Evolutionary conservation across 2,888 invertebrate genomes (phyloP).

Genomic region (Caenorhabditis sp.): DNA sequence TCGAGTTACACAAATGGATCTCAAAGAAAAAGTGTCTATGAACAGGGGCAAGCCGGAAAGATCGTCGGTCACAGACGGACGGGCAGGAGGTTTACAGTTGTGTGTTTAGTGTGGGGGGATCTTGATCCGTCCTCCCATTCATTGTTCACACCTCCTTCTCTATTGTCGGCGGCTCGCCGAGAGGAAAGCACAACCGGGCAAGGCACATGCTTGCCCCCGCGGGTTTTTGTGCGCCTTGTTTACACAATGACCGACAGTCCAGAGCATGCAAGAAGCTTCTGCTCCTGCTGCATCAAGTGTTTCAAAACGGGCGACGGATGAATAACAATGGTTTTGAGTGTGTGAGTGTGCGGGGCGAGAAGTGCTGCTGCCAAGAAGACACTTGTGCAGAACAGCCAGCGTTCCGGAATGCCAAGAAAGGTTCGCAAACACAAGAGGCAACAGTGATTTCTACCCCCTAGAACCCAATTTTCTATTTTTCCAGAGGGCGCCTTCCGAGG

Average conservation of each 20-base stretch:
- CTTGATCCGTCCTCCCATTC: too few relatives aligned
- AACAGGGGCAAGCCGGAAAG: conserved; percentile 53
- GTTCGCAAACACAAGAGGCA: too few relatives aligned
- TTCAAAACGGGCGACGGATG: conserved; percentile 40
- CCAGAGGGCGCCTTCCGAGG: conserved; percentile 77
- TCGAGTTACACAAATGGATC: conserved; percentile 15
- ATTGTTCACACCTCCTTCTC: too few relatives aligned
- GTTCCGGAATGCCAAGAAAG: conserved; percentile 19
- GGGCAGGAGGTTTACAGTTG: conserved; percentile 13
- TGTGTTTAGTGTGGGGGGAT: too few relatives aligned
- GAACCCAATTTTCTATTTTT: conserved; percentile 7
- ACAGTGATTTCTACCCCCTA: too few relatives aligned
- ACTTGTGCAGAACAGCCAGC: not conserved
- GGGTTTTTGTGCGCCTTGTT: conserved; percentile 19
- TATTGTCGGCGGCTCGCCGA: conserved; percentile 4
- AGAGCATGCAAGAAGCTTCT: conserved; percentile 40
- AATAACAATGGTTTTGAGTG: conserved; percentile 51
- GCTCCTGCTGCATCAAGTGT: conserved; percentile 42
- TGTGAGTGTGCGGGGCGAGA: conserved; percentile 11
- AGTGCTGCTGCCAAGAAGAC: conserved; percentile 20
- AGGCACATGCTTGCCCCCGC: conserved; percentile 41
- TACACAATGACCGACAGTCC: conserved; percentile 31
- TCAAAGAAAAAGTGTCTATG: conserved; percentile 24
- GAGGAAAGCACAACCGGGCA: conserved; percentile 19
- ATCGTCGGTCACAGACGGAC: conserved; percentile 22